phyloP scores from a whole-genome alignment of 2,797 vertebrate species.

The Anguilla obscura region DNA sequence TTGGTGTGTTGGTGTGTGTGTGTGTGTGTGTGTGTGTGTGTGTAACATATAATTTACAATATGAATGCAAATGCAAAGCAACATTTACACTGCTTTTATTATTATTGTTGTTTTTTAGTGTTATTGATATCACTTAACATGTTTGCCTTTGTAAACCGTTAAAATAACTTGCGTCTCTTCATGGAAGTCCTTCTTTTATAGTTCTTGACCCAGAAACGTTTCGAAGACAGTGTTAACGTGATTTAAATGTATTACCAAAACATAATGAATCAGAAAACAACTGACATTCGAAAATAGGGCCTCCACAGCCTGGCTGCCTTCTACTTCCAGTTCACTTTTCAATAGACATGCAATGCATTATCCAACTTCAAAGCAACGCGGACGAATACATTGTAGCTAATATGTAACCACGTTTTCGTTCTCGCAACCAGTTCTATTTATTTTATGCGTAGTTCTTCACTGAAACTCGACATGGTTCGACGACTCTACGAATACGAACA shows the following conservation, averaged over 20 bases:
- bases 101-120: slow-evolving; percentile 7
- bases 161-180: not conserved
- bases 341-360: slow-evolving; percentile 37
- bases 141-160: not conserved
- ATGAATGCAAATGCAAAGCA: not conserved
- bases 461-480: slow-evolving; percentile 12
- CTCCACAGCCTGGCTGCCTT: slow-evolving; percentile 8
- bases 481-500: slow-evolving; percentile 14
- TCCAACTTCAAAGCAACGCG: slow-evolving; percentile 42
- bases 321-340: slow-evolving; percentile 38
- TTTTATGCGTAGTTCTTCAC: not conserved
- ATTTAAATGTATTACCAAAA: slow-evolving; percentile 17
- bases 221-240: not conserved
- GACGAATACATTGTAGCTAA: slow-evolving; percentile 39
- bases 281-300: slow-evolving; percentile 25
- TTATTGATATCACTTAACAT: not conserved
- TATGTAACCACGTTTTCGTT: slow-evolving; percentile 19
- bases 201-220: slow-evolving; percentile 12
- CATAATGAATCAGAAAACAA: slow-evolving; percentile 1
- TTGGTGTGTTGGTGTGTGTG: not conserved
- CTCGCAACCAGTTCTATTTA: not conserved
- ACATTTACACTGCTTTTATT: not conserved
- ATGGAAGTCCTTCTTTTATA: slow-evolving; percentile 29
- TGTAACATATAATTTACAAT: not conserved
- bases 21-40: not conserved